phyloP scores from a whole-genome alignment of 2,888 invertebrate genomes.

The Cheilosia grossa region DNA sequence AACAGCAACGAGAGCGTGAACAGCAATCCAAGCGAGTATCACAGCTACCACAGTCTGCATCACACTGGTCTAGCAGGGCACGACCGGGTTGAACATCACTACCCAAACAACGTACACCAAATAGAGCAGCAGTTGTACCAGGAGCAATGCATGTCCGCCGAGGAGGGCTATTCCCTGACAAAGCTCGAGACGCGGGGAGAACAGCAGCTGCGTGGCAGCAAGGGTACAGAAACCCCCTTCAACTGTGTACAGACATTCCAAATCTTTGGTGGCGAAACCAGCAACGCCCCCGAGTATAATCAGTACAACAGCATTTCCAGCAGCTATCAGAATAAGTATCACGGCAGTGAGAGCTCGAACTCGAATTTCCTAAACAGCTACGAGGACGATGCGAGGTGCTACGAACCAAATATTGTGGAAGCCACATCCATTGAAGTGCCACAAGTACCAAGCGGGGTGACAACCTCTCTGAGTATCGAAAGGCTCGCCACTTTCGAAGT shows the following conservation, averaged over 20 bases:
- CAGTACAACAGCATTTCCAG: slow-evolving; percentile 51
- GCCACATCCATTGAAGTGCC: neutral
- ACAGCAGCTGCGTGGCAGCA: slow-evolving; percentile 76
- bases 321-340: slow-evolving; percentile 36
- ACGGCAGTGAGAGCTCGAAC: slow-evolving; percentile 46
- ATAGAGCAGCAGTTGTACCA: slow-evolving; percentile 82
- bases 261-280: slow-evolving; percentile 67
- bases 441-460: neutral
- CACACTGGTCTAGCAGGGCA: slow-evolving; percentile 75
- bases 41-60: slow-evolving; percentile 73
- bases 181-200: slow-evolving; percentile 81
- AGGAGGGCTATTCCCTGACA: slow-evolving; percentile 82
- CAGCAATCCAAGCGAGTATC: slow-evolving; percentile 45
- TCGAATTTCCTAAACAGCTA: slow-evolving; percentile 52
- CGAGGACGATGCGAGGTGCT: slow-evolving; percentile 49
- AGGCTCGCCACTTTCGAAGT: slow-evolving; percentile 28
- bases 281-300: slow-evolving; percentile 20
- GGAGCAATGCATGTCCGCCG: slow-evolving; percentile 80
- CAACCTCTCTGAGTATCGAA: slow-evolving; percentile 39
- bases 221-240: slow-evolving; percentile 10
- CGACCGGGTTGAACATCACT: slow-evolving; percentile 75
- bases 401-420: slow-evolving; percentile 26
- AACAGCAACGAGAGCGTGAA: slow-evolving; percentile 32
- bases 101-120: slow-evolving; percentile 76
- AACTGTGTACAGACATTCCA: slow-evolving; percentile 76